Evolutionary conservation across 1,140 invertebrate genomes (phyloP).

Genomic region (Telenomus remus): DNA sequence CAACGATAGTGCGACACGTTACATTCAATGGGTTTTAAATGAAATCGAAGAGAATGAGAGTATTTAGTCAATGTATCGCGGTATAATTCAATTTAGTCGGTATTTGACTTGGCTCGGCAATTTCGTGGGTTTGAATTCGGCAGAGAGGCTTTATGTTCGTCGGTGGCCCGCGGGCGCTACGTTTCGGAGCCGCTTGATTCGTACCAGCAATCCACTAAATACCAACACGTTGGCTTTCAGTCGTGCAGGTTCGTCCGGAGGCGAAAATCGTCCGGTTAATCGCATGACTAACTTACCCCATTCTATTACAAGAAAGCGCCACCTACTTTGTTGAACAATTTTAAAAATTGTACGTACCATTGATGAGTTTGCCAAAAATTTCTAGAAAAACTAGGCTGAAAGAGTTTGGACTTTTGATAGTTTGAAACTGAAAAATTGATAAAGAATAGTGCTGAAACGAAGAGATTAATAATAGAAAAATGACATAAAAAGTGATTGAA

Average conservation of each 20-base stretch:
- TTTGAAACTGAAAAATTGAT: no score
- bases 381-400: no score
- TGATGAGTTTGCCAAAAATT: no score
- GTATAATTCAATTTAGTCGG: constrained; percentile 58
- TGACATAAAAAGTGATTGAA: not conserved
- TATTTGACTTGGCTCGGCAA: constrained; percentile 64
- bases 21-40: constrained; percentile 46
- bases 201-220: constrained; percentile 37
- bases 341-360: no score
- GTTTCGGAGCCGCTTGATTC: constrained; percentile 27
- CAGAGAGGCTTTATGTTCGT: constrained; percentile 48
- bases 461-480: no score
- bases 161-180: constrained; percentile 41
- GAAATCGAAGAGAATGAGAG: constrained; percentile 46
- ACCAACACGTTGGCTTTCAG: constrained; percentile 29
- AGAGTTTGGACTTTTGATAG: no score
- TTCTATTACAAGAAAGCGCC: constrained; percentile 29
- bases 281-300: constrained; percentile 19
- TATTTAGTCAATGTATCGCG: constrained; percentile 49
- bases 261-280: constrained; percentile 38
- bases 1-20: constrained; percentile 19
- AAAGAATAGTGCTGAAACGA: no score
- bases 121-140: constrained; percentile 46
- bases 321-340: no score
- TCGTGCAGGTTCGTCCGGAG: constrained; percentile 20